phyloP scores from a whole-genome alignment of 2,113 vertebrate species.

The Pygoscelis antarcticus region DNA sequence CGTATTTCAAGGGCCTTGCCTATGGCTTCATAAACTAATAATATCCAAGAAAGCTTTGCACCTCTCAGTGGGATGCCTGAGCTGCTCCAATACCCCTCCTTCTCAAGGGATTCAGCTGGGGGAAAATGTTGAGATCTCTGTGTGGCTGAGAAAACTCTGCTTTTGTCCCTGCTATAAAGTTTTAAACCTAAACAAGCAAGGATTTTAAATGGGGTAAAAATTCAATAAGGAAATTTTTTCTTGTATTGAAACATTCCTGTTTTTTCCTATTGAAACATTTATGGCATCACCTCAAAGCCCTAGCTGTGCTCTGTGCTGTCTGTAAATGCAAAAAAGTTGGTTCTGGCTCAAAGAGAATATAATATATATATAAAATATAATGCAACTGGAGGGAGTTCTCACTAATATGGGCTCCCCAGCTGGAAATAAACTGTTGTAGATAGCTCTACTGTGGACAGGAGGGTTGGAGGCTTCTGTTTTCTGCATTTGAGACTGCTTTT shows the following conservation, averaged over 20 bases:
- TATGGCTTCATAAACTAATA: background rate
- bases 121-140: background rate
- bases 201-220: background rate
- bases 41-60: background rate
- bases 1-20: background rate
- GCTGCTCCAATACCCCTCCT: background rate
- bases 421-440: background rate
- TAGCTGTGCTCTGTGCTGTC: background rate
- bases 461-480: background rate
- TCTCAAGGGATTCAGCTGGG: background rate
- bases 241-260: background rate
- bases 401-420: background rate
- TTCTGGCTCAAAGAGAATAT: background rate
- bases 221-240: background rate
- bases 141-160: background rate
- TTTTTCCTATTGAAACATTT: background rate
- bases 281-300: background rate
- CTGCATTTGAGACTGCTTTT: background rate
- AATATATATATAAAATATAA: background rate
- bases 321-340: slow-evolving; percentile 12
- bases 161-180: background rate
- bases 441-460: background rate
- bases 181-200: background rate
- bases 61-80: background rate
- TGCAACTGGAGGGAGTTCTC: background rate